Evolutionary conservation across 2,797 vertebrate species (phyloP).

Genomic region (Lithobates sylvaticus): DNA sequence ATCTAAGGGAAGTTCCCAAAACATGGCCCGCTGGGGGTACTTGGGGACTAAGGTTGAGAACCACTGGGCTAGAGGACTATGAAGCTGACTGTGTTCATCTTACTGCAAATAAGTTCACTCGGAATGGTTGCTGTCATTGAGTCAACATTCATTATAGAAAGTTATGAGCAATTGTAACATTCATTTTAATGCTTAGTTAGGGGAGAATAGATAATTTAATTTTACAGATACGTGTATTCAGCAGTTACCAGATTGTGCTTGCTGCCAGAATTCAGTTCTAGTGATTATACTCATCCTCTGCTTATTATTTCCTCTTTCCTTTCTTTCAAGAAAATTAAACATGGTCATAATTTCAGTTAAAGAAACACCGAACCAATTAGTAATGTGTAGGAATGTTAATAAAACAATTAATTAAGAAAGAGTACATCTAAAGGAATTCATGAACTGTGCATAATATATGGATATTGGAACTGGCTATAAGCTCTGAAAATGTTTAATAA

Average conservation of each 20-base stretch:
- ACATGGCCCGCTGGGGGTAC: too few species aligned
- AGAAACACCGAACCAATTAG: constrained; percentile 36
- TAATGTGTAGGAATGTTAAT: constrained; percentile 24
- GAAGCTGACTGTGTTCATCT: too few species aligned
- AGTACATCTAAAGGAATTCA: constrained; percentile 25
- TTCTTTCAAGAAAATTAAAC: neutral
- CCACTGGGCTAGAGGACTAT: too few species aligned
- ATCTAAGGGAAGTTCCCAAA: too few species aligned
- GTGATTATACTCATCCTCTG: neutral
- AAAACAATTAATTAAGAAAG: constrained; percentile 49
- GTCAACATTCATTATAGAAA: too few species aligned
- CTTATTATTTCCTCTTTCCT: neutral
- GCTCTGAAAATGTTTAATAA: constrained; percentile 52
- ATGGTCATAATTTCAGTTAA: constrained; percentile 13
- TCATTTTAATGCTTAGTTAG: too few species aligned
- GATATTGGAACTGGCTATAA: constrained; percentile 29
- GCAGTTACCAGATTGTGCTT: neutral
- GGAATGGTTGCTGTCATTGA: too few species aligned
- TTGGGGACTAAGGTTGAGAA: too few species aligned
- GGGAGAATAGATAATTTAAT: neutral
- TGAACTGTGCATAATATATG: constrained; percentile 36
- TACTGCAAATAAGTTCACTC: too few species aligned
- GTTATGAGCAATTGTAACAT: too few species aligned
- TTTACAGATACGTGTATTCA: neutral
- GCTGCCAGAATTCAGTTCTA: neutral